These are phyloP conservation scores for Drosophila gaucha DNA, from an alignment of 2,888 invertebrate species.

Conservation along the genomic window DNA sequence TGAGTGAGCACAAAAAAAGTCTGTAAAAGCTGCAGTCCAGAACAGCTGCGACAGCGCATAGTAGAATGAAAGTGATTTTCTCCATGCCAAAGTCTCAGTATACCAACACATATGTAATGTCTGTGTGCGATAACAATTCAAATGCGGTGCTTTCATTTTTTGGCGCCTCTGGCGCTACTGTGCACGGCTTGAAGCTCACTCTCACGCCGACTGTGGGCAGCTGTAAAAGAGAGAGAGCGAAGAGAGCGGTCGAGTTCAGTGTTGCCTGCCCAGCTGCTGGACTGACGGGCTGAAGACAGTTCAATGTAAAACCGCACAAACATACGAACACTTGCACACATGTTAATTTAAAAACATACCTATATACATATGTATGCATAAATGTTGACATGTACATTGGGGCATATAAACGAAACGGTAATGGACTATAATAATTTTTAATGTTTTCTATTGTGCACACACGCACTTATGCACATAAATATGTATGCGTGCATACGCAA, in stretches of 20 bases:
- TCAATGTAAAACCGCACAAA: constrained; percentile 30
- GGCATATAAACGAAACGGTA: constrained; percentile 19
- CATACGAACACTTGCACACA: not conserved
- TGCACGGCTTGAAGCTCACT: constrained; percentile 28
- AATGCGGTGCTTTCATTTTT: constrained; percentile 28
- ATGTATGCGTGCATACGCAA: constrained; percentile 5
- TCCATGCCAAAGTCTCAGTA: constrained; percentile 9
- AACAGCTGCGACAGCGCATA: constrained; percentile 28
- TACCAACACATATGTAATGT: not conserved
- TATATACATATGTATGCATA: constrained; percentile 3
- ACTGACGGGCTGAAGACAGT: constrained; percentile 33
- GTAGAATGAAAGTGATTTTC: constrained; percentile 32
- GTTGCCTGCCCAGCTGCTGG: constrained; percentile 51
- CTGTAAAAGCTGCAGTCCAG: constrained; percentile 2
- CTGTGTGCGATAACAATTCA: constrained; percentile 23
- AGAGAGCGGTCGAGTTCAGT: constrained; percentile 26
- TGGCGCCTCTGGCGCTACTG: constrained; percentile 47
- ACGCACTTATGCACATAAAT: constrained; percentile 10
- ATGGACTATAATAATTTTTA: constrained; percentile 38
- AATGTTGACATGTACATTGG: constrained; percentile 17
- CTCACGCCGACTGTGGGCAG: constrained; percentile 22
- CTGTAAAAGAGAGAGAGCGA: constrained; percentile 18
- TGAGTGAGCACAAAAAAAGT: not conserved
- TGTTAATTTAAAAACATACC: not conserved
- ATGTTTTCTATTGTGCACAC: constrained; percentile 44